A percentile compares a stretch with the other conserved stretches of the same genome.
phyloP scores from a whole-genome alignment of 2,797 vertebrate species.

The Gastrophryne carolinensis region DNA sequence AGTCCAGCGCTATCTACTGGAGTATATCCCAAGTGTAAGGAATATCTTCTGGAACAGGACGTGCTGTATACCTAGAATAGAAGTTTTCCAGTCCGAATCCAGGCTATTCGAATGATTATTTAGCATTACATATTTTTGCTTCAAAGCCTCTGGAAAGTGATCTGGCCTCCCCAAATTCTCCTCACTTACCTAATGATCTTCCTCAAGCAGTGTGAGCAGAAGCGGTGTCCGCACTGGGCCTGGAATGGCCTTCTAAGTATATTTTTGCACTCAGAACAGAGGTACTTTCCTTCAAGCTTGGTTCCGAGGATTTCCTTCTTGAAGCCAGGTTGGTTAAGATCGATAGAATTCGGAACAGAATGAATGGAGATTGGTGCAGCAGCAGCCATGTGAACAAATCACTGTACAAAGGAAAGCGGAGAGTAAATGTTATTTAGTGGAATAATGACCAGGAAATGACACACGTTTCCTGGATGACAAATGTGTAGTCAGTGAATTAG shows the following conservation, averaged over 20 bases:
- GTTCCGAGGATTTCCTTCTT: conserved; percentile 85
- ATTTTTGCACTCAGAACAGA: conserved; percentile 89
- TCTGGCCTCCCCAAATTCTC: no score
- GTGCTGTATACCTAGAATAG: no score
- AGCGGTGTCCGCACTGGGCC: conserved; percentile 94
- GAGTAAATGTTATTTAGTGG: not conserved
- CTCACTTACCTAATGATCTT: conserved; percentile 85
- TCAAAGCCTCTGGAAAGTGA: no score
- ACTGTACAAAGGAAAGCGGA: not conserved
- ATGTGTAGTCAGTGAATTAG: no score
- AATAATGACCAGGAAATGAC: not conserved
- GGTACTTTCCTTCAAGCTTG: conserved; percentile 90
- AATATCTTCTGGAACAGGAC: no score
- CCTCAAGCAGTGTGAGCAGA: conserved; percentile 88
- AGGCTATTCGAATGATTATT: no score
- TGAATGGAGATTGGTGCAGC: conserved; percentile 70
- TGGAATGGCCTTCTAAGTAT: conserved; percentile 89
- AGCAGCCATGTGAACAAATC: conserved; percentile 73
- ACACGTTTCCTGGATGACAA: not conserved
- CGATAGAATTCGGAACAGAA: conserved; percentile 78
- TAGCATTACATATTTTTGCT: no score
- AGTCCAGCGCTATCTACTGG: no score
- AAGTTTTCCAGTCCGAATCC: no score
- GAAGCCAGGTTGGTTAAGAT: conserved; percentile 83
- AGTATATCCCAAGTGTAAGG: no score